Evolutionary conservation across 2,888 invertebrate genomes (phyloP), one percentile per base, ranked within the genome.

Genomic region (Smittia aterrima): DNA sequence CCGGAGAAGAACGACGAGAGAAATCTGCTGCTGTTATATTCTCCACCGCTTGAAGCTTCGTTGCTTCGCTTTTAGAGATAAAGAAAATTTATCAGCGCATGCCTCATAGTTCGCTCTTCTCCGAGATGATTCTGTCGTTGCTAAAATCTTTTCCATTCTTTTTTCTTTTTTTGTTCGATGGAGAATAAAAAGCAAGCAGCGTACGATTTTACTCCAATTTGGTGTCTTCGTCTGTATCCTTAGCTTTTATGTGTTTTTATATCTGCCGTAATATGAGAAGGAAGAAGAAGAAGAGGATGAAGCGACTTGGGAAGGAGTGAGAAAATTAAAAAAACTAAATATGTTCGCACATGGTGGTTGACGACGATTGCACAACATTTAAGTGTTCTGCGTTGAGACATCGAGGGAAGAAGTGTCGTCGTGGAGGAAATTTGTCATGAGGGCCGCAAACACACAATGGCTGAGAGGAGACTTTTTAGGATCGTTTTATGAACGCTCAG

Each of bases 21-120:
- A n/a, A 47, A 47, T 47, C 47, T 47, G 32, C 16, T 47, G 47
- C 53, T 20, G 47, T 38, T 66, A 16, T 7, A 40, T 68, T 38
- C 68, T 68, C 20, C 68, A 68, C 68, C 22, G 24, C 24, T 6
- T 18, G 68, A 68, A 68, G 68, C 47, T 68, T 68, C 68, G 22
- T 13, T 32, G 32, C 32, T 32, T 40, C 47, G 25, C 13, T n/a
- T 16, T 24, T 18, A 22, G 25, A 13, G 41, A 68, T 24, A 68
- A 41, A 53, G 40, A 71, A 1, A 47, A 1, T 70, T 47, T 11
- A n/a, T n/a, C 16, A n/a, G 16, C 47, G 47, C 47, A 47, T 13
- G 47, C 47, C 3, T 32, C 4, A 3, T 11, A 3, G 9, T 47
- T 11, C 47, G 47, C 47, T 13, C 47, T 13, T 16, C 47, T 13